Conservation (phyloP, 2,888 invertebrate species). For the Lymantria dispar region DNA sequence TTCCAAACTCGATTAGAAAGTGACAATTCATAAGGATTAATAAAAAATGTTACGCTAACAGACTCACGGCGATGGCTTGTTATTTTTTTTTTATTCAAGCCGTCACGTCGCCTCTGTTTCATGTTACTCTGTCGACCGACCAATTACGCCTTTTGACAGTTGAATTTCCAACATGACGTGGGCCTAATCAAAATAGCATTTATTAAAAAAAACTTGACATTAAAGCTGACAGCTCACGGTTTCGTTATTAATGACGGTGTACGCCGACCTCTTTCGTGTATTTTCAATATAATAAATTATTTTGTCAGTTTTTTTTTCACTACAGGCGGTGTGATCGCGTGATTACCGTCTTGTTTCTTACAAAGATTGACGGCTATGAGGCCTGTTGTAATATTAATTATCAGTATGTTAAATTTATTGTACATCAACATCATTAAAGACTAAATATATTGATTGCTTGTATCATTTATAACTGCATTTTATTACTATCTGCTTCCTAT, state of each 20-base stretch:
- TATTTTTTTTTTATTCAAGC: slow-evolving; percentile 22
- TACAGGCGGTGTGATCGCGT: slow-evolving; percentile 60
- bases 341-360: slow-evolving; percentile 61
- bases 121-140: slow-evolving; percentile 66
- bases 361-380: slow-evolving; percentile 72
- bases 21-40: slow-evolving; percentile 15
- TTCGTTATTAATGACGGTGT: slow-evolving; percentile 74
- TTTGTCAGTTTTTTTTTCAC: slow-evolving; percentile 57
- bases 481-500: slow-evolving; percentile 31
- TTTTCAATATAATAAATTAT: slow-evolving; percentile 71
- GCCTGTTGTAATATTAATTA: slow-evolving; percentile 71
- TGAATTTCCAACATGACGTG: slow-evolving; percentile 82
- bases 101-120: slow-evolving; percentile 42
- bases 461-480: slow-evolving; percentile 46
- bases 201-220: slow-evolving; percentile 75
- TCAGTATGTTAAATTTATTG: slow-evolving; percentile 63
- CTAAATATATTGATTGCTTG: slow-evolving; percentile 54
- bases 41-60: slow-evolving; percentile 8
- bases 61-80: background rate
- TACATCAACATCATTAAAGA: slow-evolving; percentile 51
- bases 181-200: slow-evolving; percentile 84
- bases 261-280: slow-evolving; percentile 52
- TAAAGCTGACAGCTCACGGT: slow-evolving; percentile 80
- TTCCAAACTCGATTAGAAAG: slow-evolving; percentile 15
- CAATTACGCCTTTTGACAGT: slow-evolving; percentile 83